phyloP scores from a whole-genome alignment of 2,888 invertebrate species.

The Bugula neritina region DNA sequence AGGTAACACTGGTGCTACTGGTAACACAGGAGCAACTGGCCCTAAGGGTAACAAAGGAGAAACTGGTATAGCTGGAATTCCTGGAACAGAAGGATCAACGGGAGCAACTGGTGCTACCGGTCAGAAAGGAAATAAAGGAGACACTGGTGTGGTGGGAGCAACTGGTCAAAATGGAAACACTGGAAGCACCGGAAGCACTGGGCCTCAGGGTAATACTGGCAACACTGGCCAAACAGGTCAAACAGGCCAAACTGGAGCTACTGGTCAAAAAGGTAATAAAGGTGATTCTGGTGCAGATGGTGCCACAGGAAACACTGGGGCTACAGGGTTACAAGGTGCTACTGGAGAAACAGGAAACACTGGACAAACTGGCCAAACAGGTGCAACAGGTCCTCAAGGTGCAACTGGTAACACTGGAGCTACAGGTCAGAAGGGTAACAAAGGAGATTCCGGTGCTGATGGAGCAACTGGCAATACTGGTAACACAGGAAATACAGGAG shows the following conservation, averaged over 20 bases:
- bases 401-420: background rate
- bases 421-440: background rate
- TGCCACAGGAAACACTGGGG: slow-evolving; percentile 1
- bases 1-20: slow-evolving; percentile 24
- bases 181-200: slow-evolving; percentile 26
- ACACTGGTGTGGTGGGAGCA: slow-evolving; percentile 19
- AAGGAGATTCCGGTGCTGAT: background rate
- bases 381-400: background rate
- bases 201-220: slow-evolving; percentile 27
- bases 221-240: background rate
- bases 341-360: background rate
- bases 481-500: slow-evolving; percentile 12
- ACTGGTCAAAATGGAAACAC: slow-evolving; percentile 23
- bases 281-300: slow-evolving; percentile 28
- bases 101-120: slow-evolving; percentile 24
- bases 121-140: slow-evolving; percentile 5
- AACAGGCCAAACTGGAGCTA: slow-evolving; percentile 11
- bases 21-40: slow-evolving; percentile 10
- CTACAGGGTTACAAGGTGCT: background rate
- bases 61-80: background rate
- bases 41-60: slow-evolving; percentile 6
- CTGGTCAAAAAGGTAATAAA: background rate
- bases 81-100: background rate
- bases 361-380: slow-evolving; percentile 11
- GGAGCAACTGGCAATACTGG: slow-evolving; percentile 14